Conservation (phyloP, 1,140 invertebrate species). For the Zophobas morio region DNA sequence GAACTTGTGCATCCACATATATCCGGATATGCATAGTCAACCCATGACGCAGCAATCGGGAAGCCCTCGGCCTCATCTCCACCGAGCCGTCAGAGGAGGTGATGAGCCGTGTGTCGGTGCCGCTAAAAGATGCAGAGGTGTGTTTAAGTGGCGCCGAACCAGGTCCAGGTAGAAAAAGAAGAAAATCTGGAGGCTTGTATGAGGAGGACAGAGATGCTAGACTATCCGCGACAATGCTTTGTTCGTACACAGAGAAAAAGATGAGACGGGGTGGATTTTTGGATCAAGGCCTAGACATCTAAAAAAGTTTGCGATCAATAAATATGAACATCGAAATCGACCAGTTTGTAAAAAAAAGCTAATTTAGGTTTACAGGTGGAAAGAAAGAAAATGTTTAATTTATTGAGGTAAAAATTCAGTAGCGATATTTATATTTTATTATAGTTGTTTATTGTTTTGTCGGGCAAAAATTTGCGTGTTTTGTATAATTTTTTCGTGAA, state of each 20-base stretch:
- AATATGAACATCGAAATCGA: too few relatives aligned
- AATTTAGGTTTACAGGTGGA: too few relatives aligned
- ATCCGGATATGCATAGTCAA: conserved; percentile 25
- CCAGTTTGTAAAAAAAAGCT: too few relatives aligned
- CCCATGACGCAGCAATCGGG: conserved; percentile 32
- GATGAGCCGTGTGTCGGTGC: conserved; percentile 39
- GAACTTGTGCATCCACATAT: neutral
- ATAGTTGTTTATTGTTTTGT: too few relatives aligned
- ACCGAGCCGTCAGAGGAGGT: conserved; percentile 3
- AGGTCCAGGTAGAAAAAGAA: conserved; percentile 26
- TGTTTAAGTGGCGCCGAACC: conserved; percentile 47
- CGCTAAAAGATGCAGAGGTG: conserved; percentile 46
- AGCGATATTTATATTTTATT: too few relatives aligned
- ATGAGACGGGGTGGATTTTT: too few relatives aligned
- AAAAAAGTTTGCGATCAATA: too few relatives aligned
- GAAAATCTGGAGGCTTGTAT: neutral
- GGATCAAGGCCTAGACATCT: too few relatives aligned
- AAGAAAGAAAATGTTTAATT: too few relatives aligned
- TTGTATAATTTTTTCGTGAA: too few relatives aligned
- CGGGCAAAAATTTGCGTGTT: too few relatives aligned
- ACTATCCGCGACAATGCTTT: neutral
- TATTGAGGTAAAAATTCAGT: too few relatives aligned
- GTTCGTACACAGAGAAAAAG: neutral
- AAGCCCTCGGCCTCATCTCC: neutral
- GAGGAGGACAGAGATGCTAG: neutral